phyloP scores from a whole-genome alignment of 2,888 invertebrate species.

The Chaitophorus viminalis region DNA sequence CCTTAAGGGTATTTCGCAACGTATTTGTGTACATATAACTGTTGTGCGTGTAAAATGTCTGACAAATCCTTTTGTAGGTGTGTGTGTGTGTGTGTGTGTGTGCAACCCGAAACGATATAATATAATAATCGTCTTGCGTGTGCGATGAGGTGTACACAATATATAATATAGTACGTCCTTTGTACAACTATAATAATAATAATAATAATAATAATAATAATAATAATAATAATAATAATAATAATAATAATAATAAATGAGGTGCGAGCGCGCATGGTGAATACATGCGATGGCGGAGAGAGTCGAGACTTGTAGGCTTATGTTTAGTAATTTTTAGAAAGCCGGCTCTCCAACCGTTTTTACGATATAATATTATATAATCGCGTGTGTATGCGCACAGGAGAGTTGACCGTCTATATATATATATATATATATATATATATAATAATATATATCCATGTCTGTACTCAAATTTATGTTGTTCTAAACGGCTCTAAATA shows the following conservation, averaged over 20 bases:
- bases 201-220: too few species aligned
- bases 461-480: not conserved
- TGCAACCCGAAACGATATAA: not conserved
- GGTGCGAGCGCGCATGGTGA: too few species aligned
- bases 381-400: too few species aligned
- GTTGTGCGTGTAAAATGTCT: slow-evolving; percentile 28
- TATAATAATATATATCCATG: too few species aligned
- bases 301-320: not conserved
- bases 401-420: too few species aligned
- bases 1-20: slow-evolving; percentile 15
- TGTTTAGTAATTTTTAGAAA: not conserved
- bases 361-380: too few species aligned
- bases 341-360: not conserved
- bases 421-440: too few species aligned
- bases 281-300: not conserved
- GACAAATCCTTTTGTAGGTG: slow-evolving; percentile 24
- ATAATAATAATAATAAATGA: not conserved
- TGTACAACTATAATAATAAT: too few species aligned
- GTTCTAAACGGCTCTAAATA: slow-evolving; percentile 47
- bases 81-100: too few species aligned
- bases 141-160: too few species aligned
- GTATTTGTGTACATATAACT: not conserved
- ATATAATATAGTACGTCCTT: too few species aligned
- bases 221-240: too few species aligned
- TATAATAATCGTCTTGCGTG: not conserved